Evolutionary conservation across 2,888 invertebrate species (phyloP).

Genomic region (Drosophila rellima): DNA sequence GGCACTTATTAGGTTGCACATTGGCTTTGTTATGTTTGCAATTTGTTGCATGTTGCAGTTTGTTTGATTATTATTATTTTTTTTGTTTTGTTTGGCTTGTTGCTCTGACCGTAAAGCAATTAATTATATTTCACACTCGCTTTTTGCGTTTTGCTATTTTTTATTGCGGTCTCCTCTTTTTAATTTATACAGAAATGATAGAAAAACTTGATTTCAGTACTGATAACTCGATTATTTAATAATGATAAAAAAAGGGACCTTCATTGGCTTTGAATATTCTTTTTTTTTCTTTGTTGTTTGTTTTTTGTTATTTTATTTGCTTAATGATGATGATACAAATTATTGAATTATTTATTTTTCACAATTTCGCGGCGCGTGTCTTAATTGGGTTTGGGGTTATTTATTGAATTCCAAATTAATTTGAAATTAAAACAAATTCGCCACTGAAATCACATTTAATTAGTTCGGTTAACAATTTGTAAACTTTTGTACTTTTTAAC

Average conservation of each 20-base stretch:
- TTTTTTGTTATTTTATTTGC: conserved; percentile 48
- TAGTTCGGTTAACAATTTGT: conserved; percentile 58
- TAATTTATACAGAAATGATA: conserved; percentile 42
- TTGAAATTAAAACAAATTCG: conserved; percentile 62
- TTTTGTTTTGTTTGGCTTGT: conserved; percentile 7
- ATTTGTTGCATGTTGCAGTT: conserved; percentile 20
- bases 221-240: conserved; percentile 60
- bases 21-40: conserved; percentile 20
- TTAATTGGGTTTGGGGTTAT: conserved; percentile 61
- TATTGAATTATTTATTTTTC: conserved; percentile 60
- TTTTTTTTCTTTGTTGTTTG: conserved; percentile 20
- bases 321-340: conserved; percentile 55
- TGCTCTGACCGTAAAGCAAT: conserved; percentile 44
- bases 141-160: conserved; percentile 30
- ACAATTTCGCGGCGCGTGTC: conserved; percentile 44
- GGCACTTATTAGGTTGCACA: conserved; percentile 29
- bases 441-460: conserved; percentile 71
- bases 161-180: conserved; percentile 27
- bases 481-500: neutral
- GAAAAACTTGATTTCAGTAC: conserved; percentile 36
- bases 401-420: conserved; percentile 69
- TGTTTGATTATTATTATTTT: conserved; percentile 10
- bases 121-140: conserved; percentile 57
- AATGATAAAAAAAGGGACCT: conserved; percentile 15
- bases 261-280: conserved; percentile 23